Evolutionary conservation across 2,888 invertebrate species (phyloP).

Genomic region (Lysandra bellargus): DNA sequence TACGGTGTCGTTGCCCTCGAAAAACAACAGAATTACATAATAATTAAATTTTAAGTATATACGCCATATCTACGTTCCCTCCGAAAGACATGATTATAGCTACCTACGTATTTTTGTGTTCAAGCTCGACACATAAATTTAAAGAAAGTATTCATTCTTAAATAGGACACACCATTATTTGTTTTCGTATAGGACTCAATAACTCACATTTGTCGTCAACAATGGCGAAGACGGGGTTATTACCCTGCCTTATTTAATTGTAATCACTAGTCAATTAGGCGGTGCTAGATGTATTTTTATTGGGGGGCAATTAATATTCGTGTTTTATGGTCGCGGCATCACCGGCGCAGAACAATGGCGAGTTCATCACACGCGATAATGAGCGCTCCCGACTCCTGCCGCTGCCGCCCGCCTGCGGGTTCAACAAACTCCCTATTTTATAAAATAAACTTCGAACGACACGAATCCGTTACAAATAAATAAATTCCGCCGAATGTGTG

Average conservation of each 20-base stretch:
- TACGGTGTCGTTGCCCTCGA: not conserved
- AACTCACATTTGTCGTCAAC: not conserved
- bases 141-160: not conserved
- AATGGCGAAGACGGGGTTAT: not conserved
- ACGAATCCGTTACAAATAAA: slow-evolving; percentile 57
- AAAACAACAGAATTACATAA: not conserved
- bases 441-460: slow-evolving; percentile 63
- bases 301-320: slow-evolving; percentile 25
- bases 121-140: not conserved
- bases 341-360: slow-evolving; percentile 66
- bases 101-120: not conserved
- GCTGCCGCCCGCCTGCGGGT: slow-evolving; percentile 55
- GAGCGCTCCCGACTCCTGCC: slow-evolving; percentile 68
- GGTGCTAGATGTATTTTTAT: slow-evolving; percentile 18
- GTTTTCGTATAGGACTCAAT: not conserved
- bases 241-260: slow-evolving; percentile 10
- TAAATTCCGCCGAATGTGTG: slow-evolving; percentile 44
- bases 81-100: not conserved
- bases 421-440: slow-evolving; percentile 74
- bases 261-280: not conserved
- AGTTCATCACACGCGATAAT: slow-evolving; percentile 77
- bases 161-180: not conserved
- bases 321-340: slow-evolving; percentile 42
- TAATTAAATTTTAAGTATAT: not conserved
- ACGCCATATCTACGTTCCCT: not conserved